phyloP scores from a whole-genome alignment of 2,888 invertebrate species.

The Chrysomela aeneicollis region DNA sequence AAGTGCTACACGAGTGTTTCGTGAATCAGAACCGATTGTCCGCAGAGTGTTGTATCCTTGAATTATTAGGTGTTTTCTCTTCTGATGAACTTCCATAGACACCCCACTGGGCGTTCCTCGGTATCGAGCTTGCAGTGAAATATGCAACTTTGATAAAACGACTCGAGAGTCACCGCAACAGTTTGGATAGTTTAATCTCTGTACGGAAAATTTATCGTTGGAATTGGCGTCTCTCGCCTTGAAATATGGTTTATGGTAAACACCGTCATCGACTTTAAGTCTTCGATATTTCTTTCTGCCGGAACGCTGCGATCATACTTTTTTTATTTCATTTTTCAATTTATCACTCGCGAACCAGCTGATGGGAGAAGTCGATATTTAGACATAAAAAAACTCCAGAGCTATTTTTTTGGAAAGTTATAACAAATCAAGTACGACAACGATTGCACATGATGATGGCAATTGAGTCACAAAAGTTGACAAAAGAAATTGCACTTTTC shows the following conservation, averaged over 20 bases:
- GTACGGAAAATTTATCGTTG: constrained; percentile 42
- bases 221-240: constrained; percentile 42
- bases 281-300: constrained; percentile 27
- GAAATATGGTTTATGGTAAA: constrained; percentile 39
- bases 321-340: neutral
- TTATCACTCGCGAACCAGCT: neutral
- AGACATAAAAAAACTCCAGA: neutral
- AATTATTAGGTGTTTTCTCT: no score
- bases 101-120: constrained; percentile 21
- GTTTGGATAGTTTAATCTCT: constrained; percentile 45
- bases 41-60: no score
- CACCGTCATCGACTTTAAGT: constrained; percentile 25
- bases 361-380: neutral
- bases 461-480: no score
- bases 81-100: constrained; percentile 8
- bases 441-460: no score
- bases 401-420: no score
- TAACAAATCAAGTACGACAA: no score
- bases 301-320: constrained; percentile 9
- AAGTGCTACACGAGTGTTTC: no score
- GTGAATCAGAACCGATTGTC: no score
- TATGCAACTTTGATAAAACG: constrained; percentile 38
- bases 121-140: constrained; percentile 34
- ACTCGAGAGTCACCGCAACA: constrained; percentile 34
- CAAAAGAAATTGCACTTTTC: no score